Evolutionary conservation across 1,140 invertebrate species (phyloP), one percentile per base, ranked within the genome.

Genomic region (Pseudoatta argentina): DNA sequence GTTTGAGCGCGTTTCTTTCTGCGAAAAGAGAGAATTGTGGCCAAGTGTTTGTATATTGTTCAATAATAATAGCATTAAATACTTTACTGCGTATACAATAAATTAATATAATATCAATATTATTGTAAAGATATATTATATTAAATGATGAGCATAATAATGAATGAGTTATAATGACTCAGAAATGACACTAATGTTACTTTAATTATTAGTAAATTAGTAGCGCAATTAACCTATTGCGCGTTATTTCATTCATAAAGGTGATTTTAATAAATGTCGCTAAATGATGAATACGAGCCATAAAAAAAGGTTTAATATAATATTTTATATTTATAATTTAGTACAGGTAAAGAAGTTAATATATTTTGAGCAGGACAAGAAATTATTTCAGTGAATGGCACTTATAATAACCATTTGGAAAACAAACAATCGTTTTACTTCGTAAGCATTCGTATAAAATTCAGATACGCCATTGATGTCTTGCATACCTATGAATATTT

Each of bases 391-490:
- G 44, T 34, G 1, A 2, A 64, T 61, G 39, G 18, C 21, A n/a
- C 71, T 86, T 72, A 2, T 1, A 21, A 39, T n/a, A 85, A 77
- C 24, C 8, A 48, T 18, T 39, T 51, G 48, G 48, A 48, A 48
- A 12, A 48, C 8, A 30, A 30, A 51, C 0, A 51, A 51, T 51
- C 4, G 5, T 75, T n/a, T 86, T 64, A 83, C 5, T 12, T 66
- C 4, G 87, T 88, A 18, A 94, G 72, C 16, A 91, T 88, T 79
- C 91, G 89, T 2, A 93, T 86, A 63, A 94, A 93, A 76, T 94
- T 94, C 10, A 94, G 76, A 67, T 94, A 94, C 1, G 92, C 93
- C 39, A 91, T 91, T 14, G 93, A 93, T 16, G 93, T 93, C 76
- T 94, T 94, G 18, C 88, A 87, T 16, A 93, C 92, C 93, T 93